Conservation (phyloP, 2,113 vertebrate genomes). For the Sapajus apella region DNA sequence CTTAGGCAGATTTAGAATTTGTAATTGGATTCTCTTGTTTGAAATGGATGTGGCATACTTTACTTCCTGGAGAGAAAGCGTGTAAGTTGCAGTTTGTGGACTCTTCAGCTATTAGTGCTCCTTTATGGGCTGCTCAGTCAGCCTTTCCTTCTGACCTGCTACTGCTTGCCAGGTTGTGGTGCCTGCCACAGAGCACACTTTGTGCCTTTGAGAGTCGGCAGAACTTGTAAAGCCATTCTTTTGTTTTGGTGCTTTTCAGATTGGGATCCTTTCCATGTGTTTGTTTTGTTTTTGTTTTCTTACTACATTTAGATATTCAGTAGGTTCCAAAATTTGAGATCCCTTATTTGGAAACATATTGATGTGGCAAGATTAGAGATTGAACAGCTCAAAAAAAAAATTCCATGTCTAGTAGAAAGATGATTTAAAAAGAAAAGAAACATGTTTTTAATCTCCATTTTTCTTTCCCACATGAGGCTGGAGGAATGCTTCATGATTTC, state of each 20-base stretch:
- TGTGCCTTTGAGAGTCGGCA: not conserved
- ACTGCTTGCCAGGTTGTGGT: not conserved
- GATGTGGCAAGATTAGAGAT: not conserved
- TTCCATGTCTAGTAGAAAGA: not conserved
- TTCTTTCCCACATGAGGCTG: not conserved
- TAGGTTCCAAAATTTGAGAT: slow-evolving; percentile 6
- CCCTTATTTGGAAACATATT: not conserved
- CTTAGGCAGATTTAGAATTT: not conserved
- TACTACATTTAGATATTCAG: slow-evolving; percentile 1
- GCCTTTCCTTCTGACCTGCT: not conserved
- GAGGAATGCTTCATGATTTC: not conserved
- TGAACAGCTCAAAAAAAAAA: not conserved
- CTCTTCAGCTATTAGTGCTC: too few species aligned
- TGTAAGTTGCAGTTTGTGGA: not conserved
- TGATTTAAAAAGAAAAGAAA: not conserved
- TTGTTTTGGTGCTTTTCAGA: not conserved
- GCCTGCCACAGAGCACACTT: not conserved
- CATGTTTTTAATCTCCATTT: not conserved
- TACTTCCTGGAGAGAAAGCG: not conserved
- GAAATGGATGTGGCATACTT: not conserved
- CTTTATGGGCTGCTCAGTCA: not conserved
- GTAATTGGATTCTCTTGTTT: not conserved
- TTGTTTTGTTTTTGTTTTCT: slow-evolving; percentile 22
- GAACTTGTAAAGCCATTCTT: not conserved
- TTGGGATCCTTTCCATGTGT: not conserved